Base-by-base conservation (phyloP, 1,140 invertebrate species). In the Muscidifurax raptorellus region DNA sequence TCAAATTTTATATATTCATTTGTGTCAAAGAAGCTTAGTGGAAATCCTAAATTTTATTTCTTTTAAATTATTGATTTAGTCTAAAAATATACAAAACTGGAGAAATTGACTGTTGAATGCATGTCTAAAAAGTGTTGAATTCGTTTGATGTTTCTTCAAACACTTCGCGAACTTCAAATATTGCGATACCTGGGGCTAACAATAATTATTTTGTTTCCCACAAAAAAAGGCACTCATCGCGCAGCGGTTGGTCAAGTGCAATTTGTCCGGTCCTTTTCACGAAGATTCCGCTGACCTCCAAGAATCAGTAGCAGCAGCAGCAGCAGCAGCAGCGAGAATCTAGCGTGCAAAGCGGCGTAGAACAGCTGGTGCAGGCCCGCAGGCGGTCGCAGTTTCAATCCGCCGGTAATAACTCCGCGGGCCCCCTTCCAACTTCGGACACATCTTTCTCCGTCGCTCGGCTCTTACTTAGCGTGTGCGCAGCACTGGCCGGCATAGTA, bases 351-450 rank as follows among this genome's bases (percentile, higher is more conserved):
- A 22, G 18, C 52, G 2, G 22, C 52, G 22, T 40, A 36, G 7
- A 40, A 40, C 52, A 7, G 52, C 52, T 59, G 52, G 18, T 7
- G 52, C 52, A 3, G 52, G 28, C 30, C 30, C 71, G 71, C 30
- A 10, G 71, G 71, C 52, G 52, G 52, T 59, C 52, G 30, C 30
- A 36, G 71, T 74, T 74, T 36, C 28, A 74, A 74, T 74, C 71
- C 71, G 32, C 30, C 4, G 18, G 28, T 74, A 36, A 74, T 74
- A 74, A 74, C 30, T 74, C 71, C 52, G 52, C 5, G 52, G 18
- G 22, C 52, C 52, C 52, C 52, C 22, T 7, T 18, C 52, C 22
- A 59, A 59, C 52, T 59, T 59, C 52, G 52, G 22, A 59, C 52
- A 59, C 52, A 59, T 59, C 52, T 59, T 59, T 59, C 52, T n/a